Percentiles rank a stretch among this genome's conserved stretches.
phyloP scores from a whole-genome alignment of 2,113 vertebrate species.

The Crotalus viridis region DNA sequence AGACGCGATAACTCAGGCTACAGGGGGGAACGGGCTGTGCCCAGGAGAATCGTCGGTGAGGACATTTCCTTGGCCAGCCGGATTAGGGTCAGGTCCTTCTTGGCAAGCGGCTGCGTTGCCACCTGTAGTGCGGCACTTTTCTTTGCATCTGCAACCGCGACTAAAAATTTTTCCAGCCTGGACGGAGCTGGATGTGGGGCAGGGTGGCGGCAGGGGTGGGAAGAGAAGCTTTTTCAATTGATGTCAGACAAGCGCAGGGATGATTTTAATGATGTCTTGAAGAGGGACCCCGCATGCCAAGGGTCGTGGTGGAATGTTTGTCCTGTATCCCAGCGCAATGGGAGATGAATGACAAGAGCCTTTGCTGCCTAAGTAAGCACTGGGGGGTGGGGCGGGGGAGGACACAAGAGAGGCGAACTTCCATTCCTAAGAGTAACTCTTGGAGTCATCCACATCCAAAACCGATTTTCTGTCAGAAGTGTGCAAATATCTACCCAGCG shows the following conservation, averaged over 20 bases:
- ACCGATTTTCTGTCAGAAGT: slow-evolving; percentile 63
- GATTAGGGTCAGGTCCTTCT: slow-evolving; percentile 81
- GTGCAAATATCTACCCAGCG: slow-evolving; percentile 76
- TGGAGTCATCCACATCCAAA: slow-evolving; percentile 66
- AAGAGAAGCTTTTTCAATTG: slow-evolving; percentile 63
- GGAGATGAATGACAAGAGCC: slow-evolving; percentile 88
- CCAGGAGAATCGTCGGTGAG: neutral
- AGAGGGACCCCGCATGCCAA: slow-evolving; percentile 81
- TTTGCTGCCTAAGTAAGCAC: slow-evolving; percentile 91
- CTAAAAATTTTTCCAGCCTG: slow-evolving; percentile 60
- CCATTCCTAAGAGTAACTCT: slow-evolving; percentile 90
- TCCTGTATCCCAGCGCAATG: slow-evolving; percentile 83
- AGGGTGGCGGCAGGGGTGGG: slow-evolving; percentile 58
- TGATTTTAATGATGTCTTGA: slow-evolving; percentile 86
- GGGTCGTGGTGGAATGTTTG: slow-evolving; percentile 87
- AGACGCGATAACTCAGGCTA: slow-evolving; percentile 56
- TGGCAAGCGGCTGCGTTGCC: slow-evolving; percentile 74
- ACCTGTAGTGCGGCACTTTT: slow-evolving; percentile 82
- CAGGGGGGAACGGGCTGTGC: neutral
- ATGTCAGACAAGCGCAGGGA: slow-evolving; percentile 74
- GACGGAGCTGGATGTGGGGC: slow-evolving; percentile 60
- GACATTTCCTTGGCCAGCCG: slow-evolving; percentile 63
- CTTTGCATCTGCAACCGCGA: slow-evolving; percentile 65
- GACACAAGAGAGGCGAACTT: slow-evolving; percentile 63
- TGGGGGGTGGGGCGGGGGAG: slow-evolving; percentile 45